Evolutionary conservation across 1,140 invertebrate species (phyloP), one percentile per base, ranked within the genome.

Genomic region (Drosophila mayri): DNA sequence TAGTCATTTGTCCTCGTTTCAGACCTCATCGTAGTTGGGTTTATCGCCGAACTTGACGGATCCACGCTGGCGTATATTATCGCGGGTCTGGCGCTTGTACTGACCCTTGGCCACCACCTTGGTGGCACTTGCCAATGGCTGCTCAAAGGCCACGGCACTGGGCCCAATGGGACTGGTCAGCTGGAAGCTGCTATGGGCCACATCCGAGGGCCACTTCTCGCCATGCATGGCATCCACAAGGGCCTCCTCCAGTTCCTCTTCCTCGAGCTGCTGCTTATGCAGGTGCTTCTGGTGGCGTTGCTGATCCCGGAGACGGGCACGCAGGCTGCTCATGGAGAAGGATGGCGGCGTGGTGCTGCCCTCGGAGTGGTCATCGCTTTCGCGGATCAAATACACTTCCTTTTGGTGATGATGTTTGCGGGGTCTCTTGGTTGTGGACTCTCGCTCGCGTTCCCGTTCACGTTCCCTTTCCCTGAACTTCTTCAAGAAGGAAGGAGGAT

Each of bases 111-210:
- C 30, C 50, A 54, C 32, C 52, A 37, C 65, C 35, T 46, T 61
- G 64, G 75, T 57, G 6, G 72, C 75, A 7, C 10, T 18, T 3
- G 28, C 49, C 30, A 88, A 1, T 2, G 81, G 60, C 54, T 88
- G 86, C 16, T 85, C 81, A 20, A 90, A 90, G 58, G 85, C 85
- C 63, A 90, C 86, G 1, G 85, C 85, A 52, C 85, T 90, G 41
- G 85, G 85, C 9, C 86, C 85, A n/a, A 90, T 90, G 52, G 85
- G 86, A 22, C 78, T 90, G 78, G 60, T 54, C 64, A 87, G 85
- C 62, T 88, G 86, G 35, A 61, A 83, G 54, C 84, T 54, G 30
- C 85, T 81, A 25, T 75, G 77, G 14, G 76, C 71, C 61, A 88
- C 81, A 60, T 85, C 85, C 67, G 70, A 41, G 22, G 85, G 85